A percentile compares a stretch with the other conserved stretches of the same genome.
phyloP scores from a whole-genome alignment of 2,888 invertebrate genomes.

The Andricus quercusramuli region DNA sequence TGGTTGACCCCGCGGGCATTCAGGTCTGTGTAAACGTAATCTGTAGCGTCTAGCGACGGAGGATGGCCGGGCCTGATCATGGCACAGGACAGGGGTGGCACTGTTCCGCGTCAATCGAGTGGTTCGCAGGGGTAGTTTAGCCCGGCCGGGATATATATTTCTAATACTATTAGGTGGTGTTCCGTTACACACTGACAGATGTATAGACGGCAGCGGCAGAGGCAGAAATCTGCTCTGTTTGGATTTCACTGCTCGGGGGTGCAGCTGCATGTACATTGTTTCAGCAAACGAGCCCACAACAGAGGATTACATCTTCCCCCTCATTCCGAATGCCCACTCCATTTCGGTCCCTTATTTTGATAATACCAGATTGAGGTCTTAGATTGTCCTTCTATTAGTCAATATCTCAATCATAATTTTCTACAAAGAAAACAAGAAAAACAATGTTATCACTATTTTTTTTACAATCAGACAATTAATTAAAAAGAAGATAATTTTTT shows the following conservation, averaged over 20 bases:
- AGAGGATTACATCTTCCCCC: constrained; percentile 33
- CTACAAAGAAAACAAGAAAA: no score
- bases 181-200: constrained; percentile 78
- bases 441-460: no score
- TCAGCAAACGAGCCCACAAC: constrained; percentile 66
- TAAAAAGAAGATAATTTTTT: no score
- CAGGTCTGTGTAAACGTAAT: constrained; percentile 51
- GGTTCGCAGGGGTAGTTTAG: constrained; percentile 38
- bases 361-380: no score
- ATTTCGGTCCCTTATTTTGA: constrained; percentile 1
- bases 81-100: not conserved
- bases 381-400: constrained; percentile 5
- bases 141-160: constrained; percentile 60
- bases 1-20: constrained; percentile 53
- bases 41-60: constrained; percentile 52
- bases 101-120: constrained; percentile 47
- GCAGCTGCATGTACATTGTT: constrained; percentile 61
- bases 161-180: constrained; percentile 78
- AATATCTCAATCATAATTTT: not conserved
- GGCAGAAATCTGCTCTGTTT: constrained; percentile 67
- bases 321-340: constrained; percentile 18
- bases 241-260: constrained; percentile 63
- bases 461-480: no score
- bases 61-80: constrained; percentile 44
- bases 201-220: constrained; percentile 66